phyloP scores from a whole-genome alignment of 2,888 invertebrate genomes.

The Mactromeris polynyma region DNA sequence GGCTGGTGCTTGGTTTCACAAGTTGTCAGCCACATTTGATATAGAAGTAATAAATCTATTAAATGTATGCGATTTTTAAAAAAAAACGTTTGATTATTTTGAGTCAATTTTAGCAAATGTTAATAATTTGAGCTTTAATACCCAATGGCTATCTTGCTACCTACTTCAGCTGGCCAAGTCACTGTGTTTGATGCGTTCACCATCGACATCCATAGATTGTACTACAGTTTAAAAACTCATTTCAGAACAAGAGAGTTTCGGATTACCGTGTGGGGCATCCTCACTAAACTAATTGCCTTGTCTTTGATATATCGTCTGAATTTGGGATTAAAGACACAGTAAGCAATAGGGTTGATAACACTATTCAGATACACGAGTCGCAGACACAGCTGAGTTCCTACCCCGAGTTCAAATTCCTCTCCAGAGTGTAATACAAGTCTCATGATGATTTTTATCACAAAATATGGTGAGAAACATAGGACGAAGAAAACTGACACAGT shows the following conservation, averaged over 20 bases:
- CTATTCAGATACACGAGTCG: conserved; percentile 27
- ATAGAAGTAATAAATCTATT: too few species aligned
- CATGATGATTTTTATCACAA: conserved; percentile 21
- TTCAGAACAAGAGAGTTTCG: neutral
- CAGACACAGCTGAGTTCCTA: conserved; percentile 10
- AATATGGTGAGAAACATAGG: conserved; percentile 16
- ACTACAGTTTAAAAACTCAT: too few species aligned
- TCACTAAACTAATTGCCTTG: neutral
- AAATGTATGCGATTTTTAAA: too few species aligned
- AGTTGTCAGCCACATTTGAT: too few species aligned
- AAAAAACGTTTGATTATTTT: too few species aligned
- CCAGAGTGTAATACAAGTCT: conserved; percentile 6
- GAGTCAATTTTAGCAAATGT: too few species aligned
- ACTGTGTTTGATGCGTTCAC: too few species aligned
- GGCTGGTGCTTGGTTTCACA: too few species aligned
- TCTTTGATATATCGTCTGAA: conserved; percentile 23
- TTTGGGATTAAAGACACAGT: conserved; percentile 29
- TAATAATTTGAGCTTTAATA: too few species aligned
- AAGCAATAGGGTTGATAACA: conserved; percentile 27
- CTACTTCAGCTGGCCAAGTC: too few species aligned
- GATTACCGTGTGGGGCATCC: neutral
- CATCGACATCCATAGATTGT: too few species aligned
- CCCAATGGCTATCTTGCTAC: too few species aligned
- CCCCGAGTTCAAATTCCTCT: conserved; percentile 19
- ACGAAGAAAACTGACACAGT: conserved; percentile 18